Conservation (phyloP, 1,140 invertebrate species). For the Orius laevigatus region DNA sequence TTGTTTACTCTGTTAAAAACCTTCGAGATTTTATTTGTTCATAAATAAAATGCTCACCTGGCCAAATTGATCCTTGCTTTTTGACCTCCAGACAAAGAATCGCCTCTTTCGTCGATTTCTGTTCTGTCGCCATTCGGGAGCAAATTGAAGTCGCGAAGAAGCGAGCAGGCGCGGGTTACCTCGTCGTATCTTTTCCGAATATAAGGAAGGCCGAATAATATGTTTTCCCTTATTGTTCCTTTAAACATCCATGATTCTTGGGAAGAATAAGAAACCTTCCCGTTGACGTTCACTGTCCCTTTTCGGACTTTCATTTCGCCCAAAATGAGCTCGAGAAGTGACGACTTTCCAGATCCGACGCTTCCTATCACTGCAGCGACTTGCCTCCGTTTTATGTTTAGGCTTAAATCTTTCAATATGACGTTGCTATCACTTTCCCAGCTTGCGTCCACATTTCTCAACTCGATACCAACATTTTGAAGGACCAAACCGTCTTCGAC, state of each 20-base stretch:
- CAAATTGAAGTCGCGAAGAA: slow-evolving; percentile 40
- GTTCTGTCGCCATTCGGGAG: slow-evolving; percentile 50
- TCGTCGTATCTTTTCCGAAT: slow-evolving; percentile 43
- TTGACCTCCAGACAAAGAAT: slow-evolving; percentile 54
- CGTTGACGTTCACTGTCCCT: slow-evolving; percentile 43
- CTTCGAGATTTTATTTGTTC: no score
- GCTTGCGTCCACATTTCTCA: slow-evolving; percentile 30
- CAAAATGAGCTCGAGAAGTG: slow-evolving; percentile 53
- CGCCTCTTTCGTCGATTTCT: slow-evolving; percentile 66
- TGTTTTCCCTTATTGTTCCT: slow-evolving; percentile 51
- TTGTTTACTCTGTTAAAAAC: no score
- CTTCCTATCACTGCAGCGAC: slow-evolving; percentile 56
- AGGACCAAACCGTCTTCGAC: no score
- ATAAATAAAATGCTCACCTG: slow-evolving; percentile 19
- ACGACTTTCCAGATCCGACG: slow-evolving; percentile 67
- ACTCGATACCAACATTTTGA: no score
- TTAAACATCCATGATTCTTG: slow-evolving; percentile 66
- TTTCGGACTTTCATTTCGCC: slow-evolving; percentile 43
- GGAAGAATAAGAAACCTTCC: slow-evolving; percentile 49
- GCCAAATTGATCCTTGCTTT: slow-evolving; percentile 43
- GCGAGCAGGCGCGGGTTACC: slow-evolving; percentile 36
- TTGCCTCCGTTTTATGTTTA: slow-evolving; percentile 41
- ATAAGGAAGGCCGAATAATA: slow-evolving; percentile 56
- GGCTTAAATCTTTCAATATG: slow-evolving; percentile 40
- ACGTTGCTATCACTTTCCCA: slow-evolving; percentile 38